Evolutionary conservation across 2,888 invertebrate genomes (phyloP).

Genomic region (Latheticus oryzae): DNA sequence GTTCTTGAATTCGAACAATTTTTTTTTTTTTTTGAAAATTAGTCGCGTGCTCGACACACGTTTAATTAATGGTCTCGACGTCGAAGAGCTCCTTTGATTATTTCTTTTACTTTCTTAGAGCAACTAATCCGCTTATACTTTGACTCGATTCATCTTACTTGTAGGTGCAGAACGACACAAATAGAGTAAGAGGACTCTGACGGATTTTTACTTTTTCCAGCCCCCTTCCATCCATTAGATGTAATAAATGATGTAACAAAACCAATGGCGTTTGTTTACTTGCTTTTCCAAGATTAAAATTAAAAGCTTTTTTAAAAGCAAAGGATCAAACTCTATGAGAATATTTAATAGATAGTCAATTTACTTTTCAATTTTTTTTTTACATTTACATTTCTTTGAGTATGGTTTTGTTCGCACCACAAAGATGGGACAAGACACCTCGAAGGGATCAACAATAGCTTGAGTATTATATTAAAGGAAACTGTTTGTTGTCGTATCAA

Average conservation of each 20-base stretch:
- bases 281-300: slow-evolving; percentile 52
- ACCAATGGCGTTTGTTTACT: slow-evolving; percentile 58
- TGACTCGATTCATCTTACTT: slow-evolving; percentile 40
- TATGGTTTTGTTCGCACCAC: slow-evolving; percentile 45
- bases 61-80: slow-evolving; percentile 54
- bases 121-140: slow-evolving; percentile 57
- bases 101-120: slow-evolving; percentile 54
- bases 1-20: too few relatives aligned
- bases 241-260: slow-evolving; percentile 62
- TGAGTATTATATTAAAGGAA: slow-evolving; percentile 40
- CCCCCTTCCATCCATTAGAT: slow-evolving; percentile 56
- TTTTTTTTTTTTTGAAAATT: too few relatives aligned
- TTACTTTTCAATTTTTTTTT: slow-evolving; percentile 26
- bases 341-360: slow-evolving; percentile 48
- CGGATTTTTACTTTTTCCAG: slow-evolving; percentile 46
- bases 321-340: slow-evolving; percentile 43
- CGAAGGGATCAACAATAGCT: slow-evolving; percentile 37
- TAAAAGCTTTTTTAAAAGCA: slow-evolving; percentile 50
- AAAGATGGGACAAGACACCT: slow-evolving; percentile 38
- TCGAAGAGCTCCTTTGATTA: slow-evolving; percentile 51
- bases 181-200: slow-evolving; percentile 43
- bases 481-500: slow-evolving; percentile 43
- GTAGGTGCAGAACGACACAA: slow-evolving; percentile 36
- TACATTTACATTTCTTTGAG: slow-evolving; percentile 42
- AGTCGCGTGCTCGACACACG: too few relatives aligned